A percentile compares a stretch with the other conserved stretches of the same genome.
Conservation (phyloP, 2,113 vertebrate genomes). For the Festucalex cinctus region DNA sequence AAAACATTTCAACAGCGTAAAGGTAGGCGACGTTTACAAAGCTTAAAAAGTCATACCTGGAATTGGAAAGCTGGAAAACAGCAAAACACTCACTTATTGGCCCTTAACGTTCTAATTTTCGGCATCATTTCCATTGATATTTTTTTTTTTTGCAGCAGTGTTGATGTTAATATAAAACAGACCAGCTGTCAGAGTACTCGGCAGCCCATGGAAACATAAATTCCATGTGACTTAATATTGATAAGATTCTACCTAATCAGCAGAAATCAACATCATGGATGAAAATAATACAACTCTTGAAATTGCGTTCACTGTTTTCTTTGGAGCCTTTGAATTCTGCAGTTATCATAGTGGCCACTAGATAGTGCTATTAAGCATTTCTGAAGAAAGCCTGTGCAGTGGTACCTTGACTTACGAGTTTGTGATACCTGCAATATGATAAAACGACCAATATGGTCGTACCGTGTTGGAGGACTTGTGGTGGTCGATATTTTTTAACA, state of each 20-base stretch:
- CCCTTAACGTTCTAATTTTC: not conserved
- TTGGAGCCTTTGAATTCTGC: not conserved
- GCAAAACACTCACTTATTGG: not conserved
- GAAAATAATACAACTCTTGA: not conserved
- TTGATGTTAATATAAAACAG: not conserved
- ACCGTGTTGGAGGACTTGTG: too few species aligned
- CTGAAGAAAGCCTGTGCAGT: not conserved
- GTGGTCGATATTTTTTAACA: too few species aligned
- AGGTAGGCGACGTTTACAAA: slow-evolving; percentile 41
- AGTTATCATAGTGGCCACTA: not conserved
- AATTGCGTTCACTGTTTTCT: too few species aligned
- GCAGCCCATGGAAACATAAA: not conserved
- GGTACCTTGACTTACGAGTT: not conserved
- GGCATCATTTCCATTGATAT: not conserved
- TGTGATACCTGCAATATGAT: too few species aligned
- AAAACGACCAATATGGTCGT: too few species aligned
- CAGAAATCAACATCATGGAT: not conserved
- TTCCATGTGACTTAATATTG: not conserved
- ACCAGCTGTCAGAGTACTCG: not conserved
- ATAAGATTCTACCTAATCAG: not conserved
- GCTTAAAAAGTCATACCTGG: slow-evolving; percentile 24
- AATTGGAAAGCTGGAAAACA: slow-evolving; percentile 13
- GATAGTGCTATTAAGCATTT: not conserved
- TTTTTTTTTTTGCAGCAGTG: not conserved
- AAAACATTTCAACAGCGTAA: slow-evolving; percentile 32